Evolutionary conservation across 2,113 vertebrate species (phyloP), one percentile per base, ranked within the genome.

Genomic region (Halichoerus grypus): DNA sequence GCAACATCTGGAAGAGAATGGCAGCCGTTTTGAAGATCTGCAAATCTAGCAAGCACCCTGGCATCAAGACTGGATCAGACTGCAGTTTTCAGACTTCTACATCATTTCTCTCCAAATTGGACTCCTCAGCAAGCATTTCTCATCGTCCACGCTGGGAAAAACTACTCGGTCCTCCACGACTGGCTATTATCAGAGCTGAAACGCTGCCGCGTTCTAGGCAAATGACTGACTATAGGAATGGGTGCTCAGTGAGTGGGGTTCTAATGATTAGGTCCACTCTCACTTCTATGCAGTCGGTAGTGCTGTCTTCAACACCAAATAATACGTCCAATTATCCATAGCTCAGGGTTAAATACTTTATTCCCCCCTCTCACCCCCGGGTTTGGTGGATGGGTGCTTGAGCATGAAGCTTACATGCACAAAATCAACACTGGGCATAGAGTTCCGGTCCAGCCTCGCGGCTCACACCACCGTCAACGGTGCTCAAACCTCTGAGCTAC

Each of bases 281-380:
- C 18, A 65, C 42, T 51, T 91, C 93, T 39, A 9, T 26, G 49
- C 7, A 49, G 80, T 76, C n/a, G 46, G 8, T 13, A 82, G 83
- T 26, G 65, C 71, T 55, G 9, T 85, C 74, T 79, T 82, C 39
- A 24, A 53, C 36, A 49, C n/a, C 53, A 80, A 65, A 55, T 74
- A 74, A 93, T 81, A 77, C 59, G 31, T 57, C 55, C 26, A 46
- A 80, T 79, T 59, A 72, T 22, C 39, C 10, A 7, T 69, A 69
- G 76, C 22, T 87, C 57, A 77, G 77, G 46, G 65, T 76, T 83
- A 83, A 93, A 63, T 51, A 93, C 61, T 82, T 90, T 55, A 57
- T 16, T 67, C 88, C 39, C 67, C 59, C 88, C 65, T 15, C 33
- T 1, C 5, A 3, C 5, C 65, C 33, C 33, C 13, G 1, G 31